These are phyloP conservation scores for Bothrops jararaca DNA, from an alignment of 2,113 vertebrate species.

Conservation along the genomic window DNA sequence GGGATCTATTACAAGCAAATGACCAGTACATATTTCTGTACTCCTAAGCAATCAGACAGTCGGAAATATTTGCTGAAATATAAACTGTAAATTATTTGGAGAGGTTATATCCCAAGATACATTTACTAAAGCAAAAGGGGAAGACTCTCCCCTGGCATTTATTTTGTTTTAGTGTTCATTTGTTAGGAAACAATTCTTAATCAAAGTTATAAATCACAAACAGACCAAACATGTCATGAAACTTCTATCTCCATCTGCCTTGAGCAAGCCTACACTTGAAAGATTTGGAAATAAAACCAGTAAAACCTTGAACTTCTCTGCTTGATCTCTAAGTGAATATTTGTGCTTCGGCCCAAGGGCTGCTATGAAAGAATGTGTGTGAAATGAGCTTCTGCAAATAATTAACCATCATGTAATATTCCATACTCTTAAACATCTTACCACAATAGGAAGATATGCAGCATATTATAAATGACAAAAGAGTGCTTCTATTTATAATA, in stretches of 20 bases:
- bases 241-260: conserved; percentile 67
- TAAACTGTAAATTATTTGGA: neutral
- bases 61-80: neutral
- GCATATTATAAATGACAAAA: conserved; percentile 54
- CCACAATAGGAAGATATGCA: conserved; percentile 35
- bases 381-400: conserved; percentile 75
- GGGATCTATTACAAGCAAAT: neutral
- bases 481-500: conserved; percentile 63
- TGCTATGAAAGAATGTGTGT: conserved; percentile 73
- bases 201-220: conserved; percentile 72
- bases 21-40: neutral
- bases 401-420: conserved; percentile 68
- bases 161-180: conserved; percentile 21
- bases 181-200: conserved; percentile 51
- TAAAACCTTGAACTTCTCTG: conserved; percentile 67
- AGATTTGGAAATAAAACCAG: conserved; percentile 65
- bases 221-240: conserved; percentile 59
- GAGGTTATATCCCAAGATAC: neutral
- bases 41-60: neutral
- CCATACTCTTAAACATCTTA: conserved; percentile 57
- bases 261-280: conserved; percentile 76
- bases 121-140: neutral
- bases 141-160: neutral
- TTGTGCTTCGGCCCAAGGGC: conserved; percentile 57
- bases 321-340: conserved; percentile 54